Evolutionary conservation across 2,113 vertebrate genomes (phyloP).

Genomic region (Ophiodon elongatus): DNA sequence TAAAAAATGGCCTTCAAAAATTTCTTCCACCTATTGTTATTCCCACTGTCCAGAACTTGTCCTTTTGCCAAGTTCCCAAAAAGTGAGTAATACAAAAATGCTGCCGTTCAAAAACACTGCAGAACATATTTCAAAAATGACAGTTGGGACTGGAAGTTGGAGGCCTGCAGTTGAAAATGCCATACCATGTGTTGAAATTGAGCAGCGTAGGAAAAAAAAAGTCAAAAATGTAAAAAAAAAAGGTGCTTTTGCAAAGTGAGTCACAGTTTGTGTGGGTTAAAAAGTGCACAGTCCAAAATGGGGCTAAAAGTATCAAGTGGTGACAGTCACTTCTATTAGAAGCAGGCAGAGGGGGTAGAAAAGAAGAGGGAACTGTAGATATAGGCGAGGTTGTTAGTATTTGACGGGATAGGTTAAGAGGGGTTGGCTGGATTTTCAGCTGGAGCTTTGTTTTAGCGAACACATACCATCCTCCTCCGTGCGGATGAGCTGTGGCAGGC

Average conservation of each 20-base stretch:
- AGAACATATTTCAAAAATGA: constrained; percentile 66
- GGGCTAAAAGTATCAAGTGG: constrained; percentile 46
- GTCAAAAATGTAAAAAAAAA: constrained; percentile 45
- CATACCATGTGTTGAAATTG: constrained; percentile 85
- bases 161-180: constrained; percentile 78
- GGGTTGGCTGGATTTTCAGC: constrained; percentile 79
- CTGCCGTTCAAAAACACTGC: constrained; percentile 55
- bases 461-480: constrained; percentile 99
- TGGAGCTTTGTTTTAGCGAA: constrained; percentile 75
- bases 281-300: constrained; percentile 66
- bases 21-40: constrained; percentile 70
- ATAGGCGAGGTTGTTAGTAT: constrained; percentile 73
- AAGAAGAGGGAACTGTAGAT: constrained; percentile 64
- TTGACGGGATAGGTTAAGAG: constrained; percentile 59
- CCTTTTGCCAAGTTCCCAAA: constrained; percentile 78
- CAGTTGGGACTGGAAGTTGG: constrained; percentile 80
- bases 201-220: constrained; percentile 52
- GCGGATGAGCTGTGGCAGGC: constrained; percentile 93
- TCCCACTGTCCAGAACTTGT: constrained; percentile 81
- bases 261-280: constrained; percentile 40
- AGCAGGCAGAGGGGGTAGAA: constrained; percentile 65
- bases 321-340: constrained; percentile 51
- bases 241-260: constrained; percentile 45
- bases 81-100: constrained; percentile 55
- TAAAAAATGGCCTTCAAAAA: constrained; percentile 74